Evolutionary conservation across 2,888 invertebrate species (phyloP), one percentile per base, ranked within the genome.

Genomic region (Dynastes hyllus): DNA sequence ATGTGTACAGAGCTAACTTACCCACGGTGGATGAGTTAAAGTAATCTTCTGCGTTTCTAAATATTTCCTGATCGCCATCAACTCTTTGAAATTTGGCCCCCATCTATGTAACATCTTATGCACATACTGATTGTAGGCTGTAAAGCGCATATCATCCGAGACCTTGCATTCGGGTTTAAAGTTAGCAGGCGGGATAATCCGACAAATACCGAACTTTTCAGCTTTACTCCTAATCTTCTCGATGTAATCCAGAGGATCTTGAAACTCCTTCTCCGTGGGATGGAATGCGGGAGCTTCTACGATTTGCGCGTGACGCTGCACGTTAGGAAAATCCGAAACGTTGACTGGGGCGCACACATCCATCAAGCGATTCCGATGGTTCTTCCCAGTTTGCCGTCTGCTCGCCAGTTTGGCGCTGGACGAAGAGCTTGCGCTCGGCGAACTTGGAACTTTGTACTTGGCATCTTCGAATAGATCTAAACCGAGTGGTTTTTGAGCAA

Each of bases 41-140:
- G 92, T 91, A 2, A 96, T 94, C 82, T 93, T 94, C 85, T 96
- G 95, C 0, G 94, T 93, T 0, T 94, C 92, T 79, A 97, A 89
- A 87, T 96, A 95, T 83, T 95, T 94, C 83, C 93, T 94, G 70
- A 98, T 97, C 6, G 96, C 95, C 87, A 95, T 94, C 86, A 96
- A 91, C 87, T 97, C 95, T 82, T 94, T 93, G 0, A 95, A 93
- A 83, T 95, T 96, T 0, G 96, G 94, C 0, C 98, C 97, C 97
- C 97, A 98, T 50, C 97, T 92, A 84, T 94, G 93, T 84, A 94
- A 91, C 92, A 98, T 93, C 81, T 96, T 95, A 84, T 97, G 94
- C 1, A 98, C 93, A 85, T 97, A 97, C 86, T 98, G 98, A 88
- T 97, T 96, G 81, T 95, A 94, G 0, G 96, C 95, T 0, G 94